phyloP scores from a whole-genome alignment of 2,797 vertebrate genomes.

The Chrosomus eos region DNA sequence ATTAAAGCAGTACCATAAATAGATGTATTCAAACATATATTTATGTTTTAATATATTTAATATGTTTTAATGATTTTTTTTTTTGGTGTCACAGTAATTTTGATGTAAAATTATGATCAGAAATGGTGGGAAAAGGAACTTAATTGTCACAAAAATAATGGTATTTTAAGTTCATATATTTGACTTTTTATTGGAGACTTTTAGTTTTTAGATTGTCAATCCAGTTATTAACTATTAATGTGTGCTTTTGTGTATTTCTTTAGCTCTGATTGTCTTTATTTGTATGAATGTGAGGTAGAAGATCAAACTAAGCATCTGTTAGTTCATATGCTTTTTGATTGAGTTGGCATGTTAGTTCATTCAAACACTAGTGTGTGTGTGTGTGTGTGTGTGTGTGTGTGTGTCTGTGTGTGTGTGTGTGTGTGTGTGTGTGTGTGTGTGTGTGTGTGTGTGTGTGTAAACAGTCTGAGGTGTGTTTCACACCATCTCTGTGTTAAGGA shows the following conservation, averaged over 20 bases:
- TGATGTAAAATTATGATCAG: background rate
- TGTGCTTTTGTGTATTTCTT: background rate
- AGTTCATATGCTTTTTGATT: background rate
- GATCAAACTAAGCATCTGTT: background rate
- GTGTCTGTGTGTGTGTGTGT: background rate
- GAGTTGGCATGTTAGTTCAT: background rate
- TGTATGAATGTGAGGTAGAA: background rate
- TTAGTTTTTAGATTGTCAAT: background rate
- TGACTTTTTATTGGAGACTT: background rate
- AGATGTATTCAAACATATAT: background rate
- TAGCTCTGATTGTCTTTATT: background rate
- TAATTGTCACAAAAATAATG: background rate
- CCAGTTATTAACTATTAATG: background rate
- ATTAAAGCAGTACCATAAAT: background rate
- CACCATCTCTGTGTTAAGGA: constrained; percentile 56
- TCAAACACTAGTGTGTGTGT: background rate
- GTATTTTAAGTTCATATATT: background rate
- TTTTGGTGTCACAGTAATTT: background rate
- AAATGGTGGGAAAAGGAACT: background rate
- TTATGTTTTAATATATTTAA: background rate
- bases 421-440: background rate
- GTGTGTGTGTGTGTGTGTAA: background rate
- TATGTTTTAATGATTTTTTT: background rate
- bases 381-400: constrained; percentile 5
- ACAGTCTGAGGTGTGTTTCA: constrained; percentile 26